phyloP scores from a whole-genome alignment of 2,888 invertebrate genomes.

The Troides helena region DNA sequence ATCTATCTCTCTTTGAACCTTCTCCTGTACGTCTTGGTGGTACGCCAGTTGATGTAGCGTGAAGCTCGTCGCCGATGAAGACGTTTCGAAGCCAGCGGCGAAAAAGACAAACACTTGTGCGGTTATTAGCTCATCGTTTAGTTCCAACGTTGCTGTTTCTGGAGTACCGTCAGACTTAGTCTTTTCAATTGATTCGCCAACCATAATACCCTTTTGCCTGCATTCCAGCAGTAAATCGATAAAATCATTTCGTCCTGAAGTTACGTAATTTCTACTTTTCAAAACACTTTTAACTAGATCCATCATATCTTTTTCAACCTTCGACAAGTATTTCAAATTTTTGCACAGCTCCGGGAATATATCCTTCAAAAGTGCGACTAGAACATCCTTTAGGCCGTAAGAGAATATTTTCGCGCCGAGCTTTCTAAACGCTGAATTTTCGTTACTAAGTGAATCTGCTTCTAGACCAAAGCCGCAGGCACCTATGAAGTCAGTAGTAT shows the following conservation, averaged over 20 bases:
- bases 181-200: conserved; percentile 33
- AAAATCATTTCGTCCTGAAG: conserved; percentile 32
- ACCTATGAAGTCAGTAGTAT: conserved; percentile 34
- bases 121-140: conserved; percentile 1
- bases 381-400: conserved; percentile 12
- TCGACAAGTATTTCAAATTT: conserved; percentile 41
- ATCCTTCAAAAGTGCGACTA: conserved; percentile 40
- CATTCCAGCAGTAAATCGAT: conserved; percentile 33
- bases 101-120: conserved; percentile 20
- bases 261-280: conserved; percentile 30
- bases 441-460: conserved; percentile 52
- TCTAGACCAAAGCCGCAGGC: conserved; percentile 61
- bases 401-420: conserved; percentile 50
- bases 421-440: conserved; percentile 53
- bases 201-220: conserved; percentile 31
- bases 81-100: conserved; percentile 72
- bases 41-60: conserved; percentile 60
- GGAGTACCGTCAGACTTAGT: conserved; percentile 29
- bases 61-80: conserved; percentile 64
- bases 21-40: conserved; percentile 51
- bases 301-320: conserved; percentile 46
- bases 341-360: conserved; percentile 48
- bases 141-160: conserved; percentile 24
- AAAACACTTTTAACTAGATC: conserved; percentile 33
- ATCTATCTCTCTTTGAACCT: conserved; percentile 53